Base-by-base conservation (phyloP, 2,888 invertebrate species). In the Lepidochrysops patricia region DNA sequence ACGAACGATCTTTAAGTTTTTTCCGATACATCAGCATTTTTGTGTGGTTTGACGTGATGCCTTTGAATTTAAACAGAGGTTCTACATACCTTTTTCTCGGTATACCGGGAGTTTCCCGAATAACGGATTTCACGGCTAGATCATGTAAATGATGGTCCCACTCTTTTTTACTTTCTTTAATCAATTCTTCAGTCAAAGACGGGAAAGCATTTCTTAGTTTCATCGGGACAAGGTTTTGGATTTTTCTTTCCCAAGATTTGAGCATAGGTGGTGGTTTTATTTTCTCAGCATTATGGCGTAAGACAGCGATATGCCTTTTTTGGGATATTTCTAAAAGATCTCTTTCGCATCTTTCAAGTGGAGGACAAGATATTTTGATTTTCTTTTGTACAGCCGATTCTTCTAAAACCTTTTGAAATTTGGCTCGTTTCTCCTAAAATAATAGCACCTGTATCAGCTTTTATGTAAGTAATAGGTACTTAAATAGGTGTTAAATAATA, bases 251-350 rank as follows among this genome's bases (percentile, higher is more conserved):
- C 79, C 92, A 92, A 37, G 90, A 85, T 26, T 87, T 84, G 1
- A 91, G 84, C 91, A 93, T 93, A 5, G 90, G 89, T 0, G 92
- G 91, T 4, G 92, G 91, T 48, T 90, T 83, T 52, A 93, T 88
- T 64, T 90, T 79, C 2, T 91, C 81, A 0, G 92, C 93, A 69
- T 89, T 90, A 65, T 85, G 78, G n/a, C 91, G 81, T 27, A 94
- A 72, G 19, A 91, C 88, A 26, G 88, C 83, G 56, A 91, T 87
- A 67, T 91, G 90, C 57, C 88, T 79, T 1, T 82, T 76, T 69
- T 92, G 89, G 2, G 87, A 82, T 67, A 90, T 74, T 48, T 89
- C 89, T 2, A 91, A 77, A 12, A 73, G 72, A 50, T 91, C 91
- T 13, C 79, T 71, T 63, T 91, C 90, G 2, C 80, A 70, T 5